phyloP scores from a whole-genome alignment of 2,888 invertebrate genomes.

The Halictus ligatus region DNA sequence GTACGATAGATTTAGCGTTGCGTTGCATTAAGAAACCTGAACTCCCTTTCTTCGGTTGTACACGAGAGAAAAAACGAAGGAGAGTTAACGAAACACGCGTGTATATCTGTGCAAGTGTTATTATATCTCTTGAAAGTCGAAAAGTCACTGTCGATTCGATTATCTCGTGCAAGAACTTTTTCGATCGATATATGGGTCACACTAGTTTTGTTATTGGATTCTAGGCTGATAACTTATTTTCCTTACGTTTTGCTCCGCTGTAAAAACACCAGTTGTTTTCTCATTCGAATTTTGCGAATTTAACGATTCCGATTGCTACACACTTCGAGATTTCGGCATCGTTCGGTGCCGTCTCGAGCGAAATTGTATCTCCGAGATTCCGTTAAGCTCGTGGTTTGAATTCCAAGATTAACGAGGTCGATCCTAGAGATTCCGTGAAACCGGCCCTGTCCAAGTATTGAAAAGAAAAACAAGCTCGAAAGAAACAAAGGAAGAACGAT shows the following conservation, averaged over 20 bases:
- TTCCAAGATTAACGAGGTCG: slow-evolving; percentile 12
- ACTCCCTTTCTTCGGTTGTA: slow-evolving; percentile 1
- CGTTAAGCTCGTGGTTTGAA: slow-evolving; percentile 28
- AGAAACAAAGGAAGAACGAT: background rate
- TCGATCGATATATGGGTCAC: background rate
- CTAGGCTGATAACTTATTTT: slow-evolving; percentile 5
- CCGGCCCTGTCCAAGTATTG: slow-evolving; percentile 26
- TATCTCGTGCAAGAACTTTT: slow-evolving; percentile 10
- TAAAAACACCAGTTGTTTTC: slow-evolving; percentile 21
- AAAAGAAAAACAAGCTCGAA: background rate
- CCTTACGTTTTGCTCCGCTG: slow-evolving; percentile 3
- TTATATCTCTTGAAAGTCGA: background rate
- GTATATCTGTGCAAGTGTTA: background rate
- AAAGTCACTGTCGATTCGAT: slow-evolving; percentile 19
- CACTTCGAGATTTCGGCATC: background rate
- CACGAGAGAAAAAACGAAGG: background rate
- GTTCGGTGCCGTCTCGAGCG: background rate
- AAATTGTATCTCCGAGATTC: slow-evolving; percentile 18
- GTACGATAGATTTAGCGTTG: slow-evolving; percentile 19
- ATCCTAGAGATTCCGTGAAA: slow-evolving; percentile 44
- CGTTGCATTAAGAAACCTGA: background rate
- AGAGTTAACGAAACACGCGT: background rate
- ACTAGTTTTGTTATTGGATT: slow-evolving; percentile 15
- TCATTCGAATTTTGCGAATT: slow-evolving; percentile 22
- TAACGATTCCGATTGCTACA: background rate